Percentiles rank a stretch among this genome's conserved stretches.
Evolutionary conservation across 2,113 vertebrate species (phyloP).

Genomic region (Apteryx mantelli): DNA sequence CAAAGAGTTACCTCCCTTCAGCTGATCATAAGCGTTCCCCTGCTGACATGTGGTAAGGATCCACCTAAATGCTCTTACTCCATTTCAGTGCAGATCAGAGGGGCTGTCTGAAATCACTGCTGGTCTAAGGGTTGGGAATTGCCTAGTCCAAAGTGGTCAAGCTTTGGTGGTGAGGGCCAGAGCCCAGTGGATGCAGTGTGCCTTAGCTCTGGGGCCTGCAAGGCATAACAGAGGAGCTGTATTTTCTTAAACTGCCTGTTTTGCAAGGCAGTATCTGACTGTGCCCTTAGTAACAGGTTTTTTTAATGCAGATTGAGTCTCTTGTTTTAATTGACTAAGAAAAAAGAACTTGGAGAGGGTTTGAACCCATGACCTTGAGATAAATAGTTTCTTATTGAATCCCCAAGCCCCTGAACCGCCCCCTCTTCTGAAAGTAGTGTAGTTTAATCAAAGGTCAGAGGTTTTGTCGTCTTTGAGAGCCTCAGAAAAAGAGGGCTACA

Average conservation of each 20-base stretch:
- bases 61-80: accelerated
- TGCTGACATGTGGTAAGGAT: background rate
- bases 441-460: slow-evolving; percentile 55
- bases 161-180: background rate
- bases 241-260: slow-evolving; percentile 1
- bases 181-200: background rate
- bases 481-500: background rate
- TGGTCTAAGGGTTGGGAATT: background rate
- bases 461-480: slow-evolving; percentile 19
- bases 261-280: background rate
- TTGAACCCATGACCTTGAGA: slow-evolving; percentile 53
- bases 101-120: background rate
- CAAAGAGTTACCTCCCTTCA: background rate
- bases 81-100: background rate
- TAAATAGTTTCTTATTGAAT: slow-evolving; percentile 51
- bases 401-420: background rate
- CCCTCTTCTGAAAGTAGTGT: background rate
- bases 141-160: background rate
- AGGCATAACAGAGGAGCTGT: background rate
- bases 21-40: background rate
- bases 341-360: slow-evolving; percentile 36
- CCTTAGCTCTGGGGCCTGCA: background rate
- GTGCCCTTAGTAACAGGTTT: background rate
- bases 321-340: slow-evolving; percentile 45
- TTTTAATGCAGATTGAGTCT: slow-evolving; percentile 3